phyloP scores from a whole-genome alignment of 2,797 vertebrate genomes.

The Falco novaeseelandiae region DNA sequence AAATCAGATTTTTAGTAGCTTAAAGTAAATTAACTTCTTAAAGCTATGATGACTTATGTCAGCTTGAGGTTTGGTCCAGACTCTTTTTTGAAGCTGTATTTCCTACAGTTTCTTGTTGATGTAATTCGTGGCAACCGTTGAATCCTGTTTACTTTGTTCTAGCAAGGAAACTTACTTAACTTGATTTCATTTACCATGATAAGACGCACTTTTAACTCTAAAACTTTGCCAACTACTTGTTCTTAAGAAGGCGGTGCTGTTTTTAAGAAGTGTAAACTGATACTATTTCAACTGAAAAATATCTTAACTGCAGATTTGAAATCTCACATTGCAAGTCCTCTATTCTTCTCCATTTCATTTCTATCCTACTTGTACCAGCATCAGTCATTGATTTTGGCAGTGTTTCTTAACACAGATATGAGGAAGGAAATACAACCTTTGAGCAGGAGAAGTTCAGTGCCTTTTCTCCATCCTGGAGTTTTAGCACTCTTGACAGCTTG shows the following conservation, averaged over 20 bases:
- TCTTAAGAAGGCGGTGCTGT: not conserved
- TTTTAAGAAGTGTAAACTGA: not conserved
- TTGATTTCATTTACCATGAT: not conserved
- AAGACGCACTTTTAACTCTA: not conserved
- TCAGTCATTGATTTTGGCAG: not conserved
- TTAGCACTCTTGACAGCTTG: not conserved
- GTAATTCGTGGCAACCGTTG: not conserved
- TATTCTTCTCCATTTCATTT: not conserved
- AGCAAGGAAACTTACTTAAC: not conserved
- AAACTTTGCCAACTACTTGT: not conserved
- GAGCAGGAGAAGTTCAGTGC: not conserved
- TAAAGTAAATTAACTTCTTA: slow-evolving; percentile 30
- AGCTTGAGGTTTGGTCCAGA: not conserved
- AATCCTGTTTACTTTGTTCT: not conserved
- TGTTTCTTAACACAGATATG: not conserved
- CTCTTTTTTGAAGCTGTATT: not conserved
- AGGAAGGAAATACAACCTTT: not conserved
- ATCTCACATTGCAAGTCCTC: slow-evolving; percentile 47
- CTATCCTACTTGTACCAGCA: not conserved
- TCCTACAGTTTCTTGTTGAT: not conserved
- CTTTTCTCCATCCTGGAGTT: not conserved
- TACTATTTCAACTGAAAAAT: not conserved
- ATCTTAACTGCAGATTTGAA: slow-evolving; percentile 4
- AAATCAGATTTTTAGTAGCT: slow-evolving; percentile 1
- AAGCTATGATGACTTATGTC: not conserved